A percentile compares a stretch with the other conserved stretches of the same genome.
These are phyloP conservation scores for Larimichthys polyactis DNA, from an alignment of 2,113 vertebrate species.

Conservation along the genomic window DNA sequence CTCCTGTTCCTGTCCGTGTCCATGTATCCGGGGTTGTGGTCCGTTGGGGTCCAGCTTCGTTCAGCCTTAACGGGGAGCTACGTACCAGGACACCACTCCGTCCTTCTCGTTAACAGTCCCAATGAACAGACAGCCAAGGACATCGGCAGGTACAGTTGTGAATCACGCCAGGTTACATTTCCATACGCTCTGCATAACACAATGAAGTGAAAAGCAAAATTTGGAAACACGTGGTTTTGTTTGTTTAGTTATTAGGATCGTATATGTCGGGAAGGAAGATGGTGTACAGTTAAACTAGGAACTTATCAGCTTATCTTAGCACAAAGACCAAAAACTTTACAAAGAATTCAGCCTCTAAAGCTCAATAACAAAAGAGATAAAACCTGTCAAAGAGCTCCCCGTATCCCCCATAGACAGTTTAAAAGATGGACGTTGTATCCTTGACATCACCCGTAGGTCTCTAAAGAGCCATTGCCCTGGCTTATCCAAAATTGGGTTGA, in stretches of 20 bases:
- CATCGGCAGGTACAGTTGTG: slow-evolving; percentile 86
- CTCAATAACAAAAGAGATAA: too few species aligned
- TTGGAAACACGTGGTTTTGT: not conserved
- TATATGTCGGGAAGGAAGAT: not conserved
- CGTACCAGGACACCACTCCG: slow-evolving; percentile 85
- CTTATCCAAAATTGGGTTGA: too few species aligned
- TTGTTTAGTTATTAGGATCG: not conserved
- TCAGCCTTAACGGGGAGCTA: slow-evolving; percentile 84
- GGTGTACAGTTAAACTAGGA: not conserved
- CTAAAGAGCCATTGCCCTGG: too few species aligned
- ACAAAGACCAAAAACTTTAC: not conserved
- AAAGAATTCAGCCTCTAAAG: too few species aligned
- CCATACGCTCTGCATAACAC: not conserved
- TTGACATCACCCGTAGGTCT: too few species aligned
- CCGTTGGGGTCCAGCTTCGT: slow-evolving; percentile 81
- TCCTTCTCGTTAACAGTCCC: slow-evolving; percentile 89
- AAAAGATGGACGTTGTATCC: too few species aligned
- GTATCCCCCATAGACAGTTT: too few species aligned
- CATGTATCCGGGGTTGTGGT: slow-evolving; percentile 81
- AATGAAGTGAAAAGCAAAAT: not conserved
- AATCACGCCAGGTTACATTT: too few species aligned
- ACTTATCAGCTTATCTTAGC: not conserved
- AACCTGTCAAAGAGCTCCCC: too few species aligned
- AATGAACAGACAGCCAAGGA: slow-evolving; percentile 89
- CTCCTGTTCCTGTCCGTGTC: slow-evolving; percentile 80